Evolutionary conservation across 2,797 vertebrate species (phyloP).

Genomic region (Eospalax fontanierii): DNA sequence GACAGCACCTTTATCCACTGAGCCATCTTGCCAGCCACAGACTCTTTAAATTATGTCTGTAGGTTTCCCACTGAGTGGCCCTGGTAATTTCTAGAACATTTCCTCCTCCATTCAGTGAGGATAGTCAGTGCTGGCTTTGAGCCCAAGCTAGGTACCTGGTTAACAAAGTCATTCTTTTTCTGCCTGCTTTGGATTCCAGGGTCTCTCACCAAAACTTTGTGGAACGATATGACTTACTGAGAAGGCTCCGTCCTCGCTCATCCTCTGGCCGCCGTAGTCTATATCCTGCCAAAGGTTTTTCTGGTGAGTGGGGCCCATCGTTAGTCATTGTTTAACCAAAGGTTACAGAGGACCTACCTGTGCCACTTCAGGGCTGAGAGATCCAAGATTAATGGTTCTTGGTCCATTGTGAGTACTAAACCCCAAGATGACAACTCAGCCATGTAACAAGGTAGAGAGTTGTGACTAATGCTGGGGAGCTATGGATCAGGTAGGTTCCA

Average conservation of each 20-base stretch:
- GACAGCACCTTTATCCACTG: background rate
- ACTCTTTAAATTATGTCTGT: background rate
- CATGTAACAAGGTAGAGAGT: background rate
- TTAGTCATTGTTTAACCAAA: conserved; percentile 4
- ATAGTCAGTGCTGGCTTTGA: accelerated
- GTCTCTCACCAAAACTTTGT: conserved; percentile 94
- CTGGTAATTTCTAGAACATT: background rate
- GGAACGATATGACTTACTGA: conserved; percentile 93
- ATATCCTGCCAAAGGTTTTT: conserved; percentile 44
- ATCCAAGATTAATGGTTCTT: background rate
- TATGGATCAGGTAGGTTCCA: conserved; percentile 3
- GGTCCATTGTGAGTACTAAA: background rate
- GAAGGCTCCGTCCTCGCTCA: conserved; percentile 68
- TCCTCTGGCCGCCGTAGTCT: background rate
- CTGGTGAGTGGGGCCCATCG: conserved; percentile 84
- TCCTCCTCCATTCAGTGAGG: background rate
- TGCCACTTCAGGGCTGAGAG: background rate
- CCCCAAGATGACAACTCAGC: background rate
- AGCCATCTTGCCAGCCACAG: background rate
- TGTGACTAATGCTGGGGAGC: background rate
- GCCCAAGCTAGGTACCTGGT: background rate
- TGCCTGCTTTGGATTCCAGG: conserved; percentile 87
- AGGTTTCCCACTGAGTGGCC: background rate
- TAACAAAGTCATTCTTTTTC: conserved; percentile 48
- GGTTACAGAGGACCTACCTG: background rate